Evolutionary conservation across 92 coral and sea anemone genomes (phyloP), one percentile per base, ranked within the genome.

Genomic region (Zoanthus solanderi): DNA sequence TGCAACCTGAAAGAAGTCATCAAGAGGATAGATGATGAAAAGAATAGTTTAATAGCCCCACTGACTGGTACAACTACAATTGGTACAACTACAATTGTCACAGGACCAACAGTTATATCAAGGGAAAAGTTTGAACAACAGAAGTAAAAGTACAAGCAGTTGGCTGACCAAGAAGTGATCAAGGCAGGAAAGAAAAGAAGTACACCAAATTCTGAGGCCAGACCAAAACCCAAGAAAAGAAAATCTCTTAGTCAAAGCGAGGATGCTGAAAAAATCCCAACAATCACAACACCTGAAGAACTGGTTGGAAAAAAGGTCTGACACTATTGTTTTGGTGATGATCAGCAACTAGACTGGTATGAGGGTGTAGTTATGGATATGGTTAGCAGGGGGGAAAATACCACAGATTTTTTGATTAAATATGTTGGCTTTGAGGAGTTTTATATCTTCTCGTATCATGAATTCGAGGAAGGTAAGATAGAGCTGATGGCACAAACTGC

Each of bases 351-450:
- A 29, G 89, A 75, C 83, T 85, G 89, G 89, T 85, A 56, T 56
- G 83, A 85, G 68, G 83, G 89, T 48, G 58, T 85, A 50, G 83
- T 85, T 56, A 37, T 85, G 34, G 88, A 67, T 13, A 74, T 75
- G 50, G 34, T 47, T 72, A 68, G 80, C 42, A 52, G 48, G 57
- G 52, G 56, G 23, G 58, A 44, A 46, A 73, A 75, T 23, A 52
- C 75, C 17, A 54, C 74, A 34, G 83, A 85, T 37, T 72, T 73
- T 74, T 75, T 72, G 53, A 85, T 85, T 34, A 85, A 71, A 18
- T 85, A 85, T 85, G 72, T 56, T 85, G 83, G 89, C 31, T 85
- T 72, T 75, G 58, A 85, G 0, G 52, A 60, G 9, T 8, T 72
- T 11, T 85, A 48, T 58, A 9, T 85, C 54, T 85, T 85, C 13